Percentiles rank a stretch among this genome's conserved stretches.
phyloP scores from a whole-genome alignment of 1,140 invertebrate species.

The Diorhabda sublineata region DNA sequence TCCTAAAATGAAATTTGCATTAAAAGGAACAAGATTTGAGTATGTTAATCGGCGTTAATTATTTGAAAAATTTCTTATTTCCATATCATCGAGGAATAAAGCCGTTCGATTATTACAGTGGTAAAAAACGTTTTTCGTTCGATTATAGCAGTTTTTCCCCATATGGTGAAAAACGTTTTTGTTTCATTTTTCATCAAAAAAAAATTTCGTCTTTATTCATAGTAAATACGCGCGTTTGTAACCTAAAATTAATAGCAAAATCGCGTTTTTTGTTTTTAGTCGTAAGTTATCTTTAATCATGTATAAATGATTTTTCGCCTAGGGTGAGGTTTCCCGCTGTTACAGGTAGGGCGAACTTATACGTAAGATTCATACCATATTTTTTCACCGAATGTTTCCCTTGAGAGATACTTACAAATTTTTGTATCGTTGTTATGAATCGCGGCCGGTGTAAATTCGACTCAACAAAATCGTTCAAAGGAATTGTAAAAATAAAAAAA shows the following conservation, averaged over 20 bases:
- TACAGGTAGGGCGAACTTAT: constrained; percentile 20
- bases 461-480: too few relatives aligned
- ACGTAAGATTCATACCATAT: constrained; percentile 18
- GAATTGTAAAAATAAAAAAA: too few relatives aligned
- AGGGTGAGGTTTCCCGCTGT: constrained; percentile 28
- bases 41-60: too few relatives aligned
- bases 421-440: constrained; percentile 24
- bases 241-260: constrained; percentile 17
- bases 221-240: neutral
- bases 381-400: constrained; percentile 11
- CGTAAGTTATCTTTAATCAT: constrained; percentile 29
- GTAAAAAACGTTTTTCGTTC: too few relatives aligned
- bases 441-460: neutral
- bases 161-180: too few relatives aligned
- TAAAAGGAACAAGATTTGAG: too few relatives aligned
- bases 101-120: too few relatives aligned
- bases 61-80: too few relatives aligned
- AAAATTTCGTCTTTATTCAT: neutral
- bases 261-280: constrained; percentile 16
- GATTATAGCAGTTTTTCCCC: too few relatives aligned
- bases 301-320: constrained; percentile 30
- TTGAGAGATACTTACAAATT: constrained; percentile 26
- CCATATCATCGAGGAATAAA: too few relatives aligned
- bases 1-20: too few relatives aligned
- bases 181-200: too few relatives aligned